Percentiles rank a stretch among this genome's conserved stretches.
Evolutionary conservation across 2,888 invertebrate genomes (phyloP).

Genomic region (Prosapia bicincta): DNA sequence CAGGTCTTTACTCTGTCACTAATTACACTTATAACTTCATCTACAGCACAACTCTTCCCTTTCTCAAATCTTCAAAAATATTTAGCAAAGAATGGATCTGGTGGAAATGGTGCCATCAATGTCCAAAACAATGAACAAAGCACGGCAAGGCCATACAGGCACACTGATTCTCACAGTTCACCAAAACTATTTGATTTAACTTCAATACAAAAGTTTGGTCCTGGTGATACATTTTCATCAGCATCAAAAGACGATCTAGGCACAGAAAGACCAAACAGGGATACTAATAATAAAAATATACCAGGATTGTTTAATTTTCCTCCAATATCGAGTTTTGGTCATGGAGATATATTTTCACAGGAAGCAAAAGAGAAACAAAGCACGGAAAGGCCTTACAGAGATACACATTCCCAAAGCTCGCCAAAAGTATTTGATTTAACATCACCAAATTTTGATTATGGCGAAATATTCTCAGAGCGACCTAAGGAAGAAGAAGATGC

Average conservation of each 20-base stretch:
- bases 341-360: not conserved
- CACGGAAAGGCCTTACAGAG: not conserved
- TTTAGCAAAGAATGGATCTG: constrained; percentile 7
- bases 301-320: too few relatives aligned
- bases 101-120: not conserved
- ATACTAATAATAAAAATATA: not conserved
- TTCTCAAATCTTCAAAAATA: constrained; percentile 27
- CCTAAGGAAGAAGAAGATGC: not conserved
- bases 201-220: not conserved
- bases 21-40: not conserved
- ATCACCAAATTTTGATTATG: not conserved
- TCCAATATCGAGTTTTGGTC: not conserved
- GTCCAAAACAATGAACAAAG: not conserved
- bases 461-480: not conserved
- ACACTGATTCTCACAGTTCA: not conserved
- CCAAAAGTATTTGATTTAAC: too few relatives aligned
- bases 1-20: not conserved
- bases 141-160: constrained; percentile 1
- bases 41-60: constrained; percentile 21
- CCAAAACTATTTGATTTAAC: not conserved
- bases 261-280: not conserved
- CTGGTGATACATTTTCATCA: not conserved
- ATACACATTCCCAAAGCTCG: not conserved
- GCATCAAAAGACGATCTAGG: not conserved
- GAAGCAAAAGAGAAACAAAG: not conserved